Percentiles rank a stretch among this genome's conserved stretches.
Conservation (phyloP, 1,140 invertebrate species). For the Dreissena rostriformis region DNA sequence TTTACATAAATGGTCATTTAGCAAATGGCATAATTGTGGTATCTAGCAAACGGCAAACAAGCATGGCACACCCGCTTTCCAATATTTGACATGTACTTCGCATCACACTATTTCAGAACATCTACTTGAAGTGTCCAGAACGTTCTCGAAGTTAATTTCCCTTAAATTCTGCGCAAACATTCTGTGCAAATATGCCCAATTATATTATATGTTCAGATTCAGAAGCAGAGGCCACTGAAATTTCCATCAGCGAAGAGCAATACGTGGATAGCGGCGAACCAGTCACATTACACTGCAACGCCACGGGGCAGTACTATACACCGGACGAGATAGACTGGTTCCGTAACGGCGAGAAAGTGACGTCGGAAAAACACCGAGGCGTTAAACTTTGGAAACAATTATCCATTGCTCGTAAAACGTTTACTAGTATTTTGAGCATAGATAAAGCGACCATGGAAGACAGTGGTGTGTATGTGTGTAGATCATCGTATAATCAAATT, state of each 20-base stretch:
- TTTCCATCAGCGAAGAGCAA: conserved; percentile 61
- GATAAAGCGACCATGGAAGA: conserved; percentile 61
- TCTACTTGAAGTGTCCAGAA: no score
- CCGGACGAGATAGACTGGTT: conserved; percentile 73
- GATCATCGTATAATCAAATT: conserved; percentile 65
- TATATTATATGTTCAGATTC: conserved; percentile 37
- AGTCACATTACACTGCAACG: conserved; percentile 66
- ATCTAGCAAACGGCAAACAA: no score
- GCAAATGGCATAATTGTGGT: no score
- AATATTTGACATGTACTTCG: no score
- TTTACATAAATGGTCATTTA: no score
- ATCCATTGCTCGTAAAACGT: conserved; percentile 61
- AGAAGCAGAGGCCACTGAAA: conserved; percentile 58
- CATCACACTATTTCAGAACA: no score
- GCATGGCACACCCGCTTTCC: no score
- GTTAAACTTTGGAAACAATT: conserved; percentile 62
- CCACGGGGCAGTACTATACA: conserved; percentile 65
- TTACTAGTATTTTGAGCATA: conserved; percentile 65
- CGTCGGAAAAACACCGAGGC: conserved; percentile 50
- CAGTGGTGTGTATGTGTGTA: conserved; percentile 66
- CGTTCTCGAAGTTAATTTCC: no score
- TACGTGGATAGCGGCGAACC: conserved; percentile 66
- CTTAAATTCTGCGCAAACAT: neutral
- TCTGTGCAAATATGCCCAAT: neutral
- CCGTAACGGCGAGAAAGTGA: conserved; percentile 40